Percentiles rank a stretch among this genome's conserved stretches.
phyloP scores from a whole-genome alignment of 2,888 invertebrate genomes.

The Perizoma affinitatum region DNA sequence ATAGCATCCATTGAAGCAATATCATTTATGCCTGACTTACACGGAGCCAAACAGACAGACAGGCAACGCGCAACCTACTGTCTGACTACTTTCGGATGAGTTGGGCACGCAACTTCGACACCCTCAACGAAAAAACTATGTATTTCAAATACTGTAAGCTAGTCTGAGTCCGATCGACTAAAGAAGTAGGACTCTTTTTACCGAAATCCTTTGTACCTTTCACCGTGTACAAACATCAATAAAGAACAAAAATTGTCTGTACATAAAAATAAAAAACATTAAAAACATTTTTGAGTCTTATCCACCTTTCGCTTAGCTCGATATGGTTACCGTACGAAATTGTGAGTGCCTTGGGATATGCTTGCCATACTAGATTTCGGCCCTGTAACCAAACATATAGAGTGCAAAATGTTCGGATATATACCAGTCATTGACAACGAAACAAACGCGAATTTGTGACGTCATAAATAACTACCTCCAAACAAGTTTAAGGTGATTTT shows the following conservation, averaged over 20 bases:
- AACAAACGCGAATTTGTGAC: background rate
- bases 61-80: too few relatives aligned
- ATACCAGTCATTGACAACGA: background rate
- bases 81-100: too few relatives aligned
- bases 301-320: constrained; percentile 44
- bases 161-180: too few relatives aligned
- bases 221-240: too few relatives aligned
- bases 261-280: too few relatives aligned
- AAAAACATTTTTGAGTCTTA: constrained; percentile 34
- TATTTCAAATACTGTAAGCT: too few relatives aligned
- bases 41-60: too few relatives aligned
- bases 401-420: constrained; percentile 3
- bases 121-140: too few relatives aligned
- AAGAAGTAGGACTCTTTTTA: too few relatives aligned
- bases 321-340: constrained; percentile 54
- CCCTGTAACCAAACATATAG: constrained; percentile 12
- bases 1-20: background rate
- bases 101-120: too few relatives aligned
- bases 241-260: background rate
- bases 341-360: constrained; percentile 29
- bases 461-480: background rate
- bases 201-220: too few relatives aligned
- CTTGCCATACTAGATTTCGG: constrained; percentile 12
- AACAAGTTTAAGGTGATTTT: background rate
- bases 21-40: too few relatives aligned